Evolutionary conservation across 2,797 vertebrate species (phyloP), one percentile per base, ranked within the genome.

Genomic region (Nyctalus aviator): DNA sequence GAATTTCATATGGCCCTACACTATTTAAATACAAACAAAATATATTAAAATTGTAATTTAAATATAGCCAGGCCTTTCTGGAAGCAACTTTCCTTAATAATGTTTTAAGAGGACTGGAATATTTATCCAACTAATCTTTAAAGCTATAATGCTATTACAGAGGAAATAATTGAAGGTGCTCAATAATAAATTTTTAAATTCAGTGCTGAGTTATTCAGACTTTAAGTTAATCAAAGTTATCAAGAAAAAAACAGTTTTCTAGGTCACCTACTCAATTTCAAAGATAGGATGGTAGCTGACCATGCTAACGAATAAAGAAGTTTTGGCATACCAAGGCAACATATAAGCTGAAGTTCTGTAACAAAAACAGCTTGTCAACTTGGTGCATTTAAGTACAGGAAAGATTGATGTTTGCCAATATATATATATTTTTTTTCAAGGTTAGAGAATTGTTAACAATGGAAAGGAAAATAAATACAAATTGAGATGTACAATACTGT

Each of bases 391-490:
- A 85, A 84, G 81, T 91, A 95, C 41, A 77, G 50, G 64, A 84
- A 92, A 86, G 88, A 96, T 71, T 95, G 95, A 94, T 96, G 84
- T 93, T 97, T 95, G 82, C 84, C 87, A 96, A 93, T 55, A 89
- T 84, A 94, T 95, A 94, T 93, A 77, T 95, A 41, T 41, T 7
- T 44, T 11, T 44, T 92, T 90, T 95, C 94, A 88, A 96, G 88
- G 32, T 97, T 92, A 93, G 37, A 15, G 30, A 68, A 95, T 30
- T 95, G 66, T 66, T 94, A 95, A 95, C 88, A 96, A 95, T 92
- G 90, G 91, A 90, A 91, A 25, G 78, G 71, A 95, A 97, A 97
- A 96, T 95, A 97, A 97, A 97, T 90, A 95, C 83, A 96, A 95
- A 86, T 94, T 93, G 85, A 96, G 73, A 86, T 88, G 48, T 82